Base-by-base conservation (phyloP, 2,888 invertebrate species). In the Acleris literana region DNA sequence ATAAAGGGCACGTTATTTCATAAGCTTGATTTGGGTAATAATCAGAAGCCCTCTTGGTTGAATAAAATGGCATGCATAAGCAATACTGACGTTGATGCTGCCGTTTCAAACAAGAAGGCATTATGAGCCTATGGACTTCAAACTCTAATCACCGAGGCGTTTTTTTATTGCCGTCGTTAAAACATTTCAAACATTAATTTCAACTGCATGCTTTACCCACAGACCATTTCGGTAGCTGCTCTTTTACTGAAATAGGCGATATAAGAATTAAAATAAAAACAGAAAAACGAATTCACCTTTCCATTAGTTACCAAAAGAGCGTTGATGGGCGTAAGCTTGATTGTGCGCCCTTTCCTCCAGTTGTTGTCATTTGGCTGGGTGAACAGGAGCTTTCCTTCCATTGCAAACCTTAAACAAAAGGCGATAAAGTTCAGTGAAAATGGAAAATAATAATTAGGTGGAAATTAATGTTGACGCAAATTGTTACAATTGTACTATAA, bases 351-450 rank as follows among this genome's bases (percentile, higher is more conserved):
- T 84, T 97, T 96, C 76, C 97, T 94, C 97, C 97, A 97, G 86
- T 97, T 97, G 90, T 96, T 97, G 89, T 98, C 98, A 64, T 97
- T 96, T 52, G 97, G 97, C 87, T 97, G 97, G 51, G 97, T 97
- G 85, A 96, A 97, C 75, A 97, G 92, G 77, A 98, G 93, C 84
- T 96, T 96, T 68, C 98, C 98, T 88, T 98, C 98, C 90, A 98
- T 94, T 72, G 97, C 96, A 85, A 98, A 98, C 84, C 96, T 93
- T 76, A 74, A 72, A 48, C 68, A 71, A 66, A 78, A 72, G 16
- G 57, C 3, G 13, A 76, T 63, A 80, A 72, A 69, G 13, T 51
- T 55, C 33, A 17, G 56, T 57, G n/a, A 7, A 18, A 22, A 33
- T 6, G n/a, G 16, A 52, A n/a, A 20, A 2, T 4, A 20, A 2